A percentile compares a stretch with the other conserved stretches of the same genome.
Conservation (phyloP, 2,888 invertebrate genomes). For the Dryobotodes eremita region DNA sequence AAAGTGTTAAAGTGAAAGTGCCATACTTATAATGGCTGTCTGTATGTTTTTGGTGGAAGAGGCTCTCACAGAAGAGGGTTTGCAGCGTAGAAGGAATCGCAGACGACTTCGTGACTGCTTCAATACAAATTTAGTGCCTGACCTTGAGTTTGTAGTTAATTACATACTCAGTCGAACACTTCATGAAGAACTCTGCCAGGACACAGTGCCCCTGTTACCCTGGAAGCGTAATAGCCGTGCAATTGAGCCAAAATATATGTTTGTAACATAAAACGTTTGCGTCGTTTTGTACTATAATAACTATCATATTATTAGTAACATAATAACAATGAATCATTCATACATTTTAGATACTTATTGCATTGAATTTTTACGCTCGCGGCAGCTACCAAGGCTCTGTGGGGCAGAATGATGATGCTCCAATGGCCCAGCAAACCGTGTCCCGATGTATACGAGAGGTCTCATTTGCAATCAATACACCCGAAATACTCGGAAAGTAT, state of each 20-base stretch:
- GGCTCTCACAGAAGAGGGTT: too few relatives aligned
- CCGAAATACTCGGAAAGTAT: slow-evolving; percentile 45
- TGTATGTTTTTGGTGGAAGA: too few relatives aligned
- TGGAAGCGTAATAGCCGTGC: too few relatives aligned
- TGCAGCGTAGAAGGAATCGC: too few relatives aligned
- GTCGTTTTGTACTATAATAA: too few relatives aligned
- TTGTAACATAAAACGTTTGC: too few relatives aligned
- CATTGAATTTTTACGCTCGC: slow-evolving; percentile 48
- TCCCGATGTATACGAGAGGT: slow-evolving; percentile 29
- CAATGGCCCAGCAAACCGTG: too few relatives aligned
- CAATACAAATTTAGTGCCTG: not conserved
- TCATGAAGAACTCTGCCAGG: not conserved
- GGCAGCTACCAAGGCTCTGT: slow-evolving; percentile 57
- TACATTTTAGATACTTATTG: slow-evolving; percentile 46
- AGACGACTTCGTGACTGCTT: too few relatives aligned
- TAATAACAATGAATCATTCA: not conserved
- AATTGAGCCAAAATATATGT: not conserved
- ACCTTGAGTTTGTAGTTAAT: not conserved
- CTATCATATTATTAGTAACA: not conserved
- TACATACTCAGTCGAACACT: not conserved
- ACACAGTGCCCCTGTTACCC: too few relatives aligned
- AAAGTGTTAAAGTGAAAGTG: too few relatives aligned
- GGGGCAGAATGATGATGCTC: too few relatives aligned
- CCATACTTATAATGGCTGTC: too few relatives aligned
- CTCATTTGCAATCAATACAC: slow-evolving; percentile 33